Conservation (phyloP, 2,888 invertebrate genomes). For the Nudaria mundana region DNA sequence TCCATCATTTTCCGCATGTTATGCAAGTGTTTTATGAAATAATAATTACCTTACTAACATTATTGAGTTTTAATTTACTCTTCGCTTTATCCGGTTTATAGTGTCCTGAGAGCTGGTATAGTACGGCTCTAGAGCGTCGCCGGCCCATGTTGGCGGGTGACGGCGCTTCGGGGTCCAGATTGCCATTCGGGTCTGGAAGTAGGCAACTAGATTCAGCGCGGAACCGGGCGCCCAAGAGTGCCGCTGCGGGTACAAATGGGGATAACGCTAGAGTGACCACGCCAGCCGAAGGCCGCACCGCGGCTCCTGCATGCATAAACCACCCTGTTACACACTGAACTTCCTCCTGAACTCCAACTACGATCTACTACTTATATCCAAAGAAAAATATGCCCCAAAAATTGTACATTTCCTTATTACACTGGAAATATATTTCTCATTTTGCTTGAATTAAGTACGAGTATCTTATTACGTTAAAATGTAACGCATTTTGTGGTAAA, state of each 20-base stretch:
- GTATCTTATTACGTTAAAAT: background rate
- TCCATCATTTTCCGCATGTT: no score
- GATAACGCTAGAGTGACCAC: conserved; percentile 83
- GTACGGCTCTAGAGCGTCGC: conserved; percentile 95
- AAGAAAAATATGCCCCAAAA: conserved; percentile 23
- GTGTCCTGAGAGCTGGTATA: conserved; percentile 98
- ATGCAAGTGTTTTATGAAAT: background rate
- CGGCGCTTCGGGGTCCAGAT: conserved; percentile 89
- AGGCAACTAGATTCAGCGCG: conserved; percentile 90
- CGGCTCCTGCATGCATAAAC: conserved; percentile 80
- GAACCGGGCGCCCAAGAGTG: conserved; percentile 89
- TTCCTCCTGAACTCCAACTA: conserved; percentile 27
- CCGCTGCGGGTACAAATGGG: conserved; percentile 86
- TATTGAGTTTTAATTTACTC: conserved; percentile 96
- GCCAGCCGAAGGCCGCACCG: conserved; percentile 81
- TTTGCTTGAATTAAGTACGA: conserved; percentile 8
- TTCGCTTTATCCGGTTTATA: conserved; percentile 97
- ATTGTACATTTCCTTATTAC: conserved; percentile 30
- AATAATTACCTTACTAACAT: conserved; percentile 86
- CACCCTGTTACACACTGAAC: conserved; percentile 67
- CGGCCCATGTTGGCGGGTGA: conserved; percentile 95
- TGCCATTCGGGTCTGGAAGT: conserved; percentile 91
- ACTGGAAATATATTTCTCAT: conserved; percentile 19
- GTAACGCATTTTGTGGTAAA: background rate
- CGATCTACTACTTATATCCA: conserved; percentile 23